Evolutionary conservation across 2,888 invertebrate species (phyloP), one percentile per base, ranked within the genome.

Genomic region (Smittia aterrima): DNA sequence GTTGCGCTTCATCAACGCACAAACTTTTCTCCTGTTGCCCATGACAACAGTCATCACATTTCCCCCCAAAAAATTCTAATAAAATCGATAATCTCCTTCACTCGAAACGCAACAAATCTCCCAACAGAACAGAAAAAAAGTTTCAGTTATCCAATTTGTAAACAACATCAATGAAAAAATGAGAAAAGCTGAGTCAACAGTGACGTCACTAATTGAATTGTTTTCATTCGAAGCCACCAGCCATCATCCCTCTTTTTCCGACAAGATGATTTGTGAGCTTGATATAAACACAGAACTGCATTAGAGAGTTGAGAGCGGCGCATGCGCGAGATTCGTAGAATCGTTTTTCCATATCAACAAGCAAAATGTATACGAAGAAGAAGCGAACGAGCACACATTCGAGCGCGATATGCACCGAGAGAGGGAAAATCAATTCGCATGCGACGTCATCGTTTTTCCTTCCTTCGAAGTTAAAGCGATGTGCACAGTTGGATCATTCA

Each of bases 401-500:
- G 58, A 58, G 58, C 16, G 47, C 58, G 11, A 38, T 13, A 47
- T 58, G 58, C 58, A 58, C 58, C 58, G 53, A 70, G 70, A 71
- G 70, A 71, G 70, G 53, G 70, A 71, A 71, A 71, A 71, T 71
- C 70, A 71, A 71, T 71, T 71, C 70, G 70, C 70, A 71, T 71
- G 25, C 62, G 72, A 72, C 72, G 72, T 72, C 72, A 72, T 62
- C 38, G 54, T 62, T 72, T 72, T 38, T 72, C 32, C 71, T 27
- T 40, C 38, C 38, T 68, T 68, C 32, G 41, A 54, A 54, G 70
- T 70, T 53, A 25, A 70, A 53, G 70, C 54, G 47, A 67, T 22
- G 41, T 41, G 41, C 18, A 24, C 54, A 72, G 32, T 58, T 62
- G 16, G 38, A 40, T 40, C 72, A 72, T 72, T 72, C 72, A 72